Conservation (phyloP, 1,140 invertebrate genomes). For the Aphelinus certus region DNA sequence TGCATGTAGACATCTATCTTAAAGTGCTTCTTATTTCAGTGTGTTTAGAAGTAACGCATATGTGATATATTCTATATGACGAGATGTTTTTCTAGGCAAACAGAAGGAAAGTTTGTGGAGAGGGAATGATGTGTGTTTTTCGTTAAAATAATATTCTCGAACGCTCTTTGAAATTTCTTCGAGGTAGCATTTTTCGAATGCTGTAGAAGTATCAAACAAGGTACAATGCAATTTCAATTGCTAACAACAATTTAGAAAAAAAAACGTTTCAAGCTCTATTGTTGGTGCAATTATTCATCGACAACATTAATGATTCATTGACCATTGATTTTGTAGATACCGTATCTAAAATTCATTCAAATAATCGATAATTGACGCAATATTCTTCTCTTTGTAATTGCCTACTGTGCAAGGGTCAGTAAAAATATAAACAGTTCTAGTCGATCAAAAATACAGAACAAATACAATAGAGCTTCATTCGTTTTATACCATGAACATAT, state of each 20-base stretch:
- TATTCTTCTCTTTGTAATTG: no score
- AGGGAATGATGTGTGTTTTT: constrained; percentile 18
- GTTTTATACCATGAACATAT: neutral
- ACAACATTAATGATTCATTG: no score
- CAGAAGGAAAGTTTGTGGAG: constrained; percentile 43
- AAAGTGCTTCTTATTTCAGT: constrained; percentile 69
- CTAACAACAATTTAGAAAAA: neutral
- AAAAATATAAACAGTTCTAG: no score
- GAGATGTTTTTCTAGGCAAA: constrained; percentile 46
- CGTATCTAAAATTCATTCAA: no score
- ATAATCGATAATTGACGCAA: no score
- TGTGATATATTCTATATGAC: constrained; percentile 67
- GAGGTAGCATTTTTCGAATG: constrained; percentile 18
- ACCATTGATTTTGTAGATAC: no score
- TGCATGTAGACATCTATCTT: constrained; percentile 66
- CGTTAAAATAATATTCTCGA: constrained; percentile 12
- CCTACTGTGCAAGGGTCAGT: no score
- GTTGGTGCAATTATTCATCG: neutral
- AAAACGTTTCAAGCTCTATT: constrained; percentile 24
- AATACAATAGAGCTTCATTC: constrained; percentile 14
- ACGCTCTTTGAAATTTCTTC: constrained; percentile 31
- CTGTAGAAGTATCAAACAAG: constrained; percentile 1
- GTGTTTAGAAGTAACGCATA: constrained; percentile 67
- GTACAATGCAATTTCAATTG: neutral
- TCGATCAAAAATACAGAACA: neutral